Base-by-base conservation (phyloP, 1,140 invertebrate species). In the Aphis gossypii region DNA sequence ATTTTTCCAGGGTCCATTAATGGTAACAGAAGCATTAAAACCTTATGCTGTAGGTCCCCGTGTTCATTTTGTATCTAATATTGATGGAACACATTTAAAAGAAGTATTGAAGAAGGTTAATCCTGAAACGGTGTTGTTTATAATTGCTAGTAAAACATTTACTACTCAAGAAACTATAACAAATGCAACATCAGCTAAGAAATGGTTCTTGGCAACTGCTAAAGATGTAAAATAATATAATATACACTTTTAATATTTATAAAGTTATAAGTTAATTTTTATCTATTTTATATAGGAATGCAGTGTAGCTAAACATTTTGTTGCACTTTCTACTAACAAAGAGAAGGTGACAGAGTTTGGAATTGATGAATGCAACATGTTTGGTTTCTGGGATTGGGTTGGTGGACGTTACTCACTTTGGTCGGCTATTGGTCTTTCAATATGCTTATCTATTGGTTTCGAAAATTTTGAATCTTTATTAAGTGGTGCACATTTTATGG, bases 381-480 rank as follows among this genome's bases (percentile, higher is more conserved):
- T 99, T 96, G 99, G 97, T 88, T 99, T 99, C 95, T 99, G 99
- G 99, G 99, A 99, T 96, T 99, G 99, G 99, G 99, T 99, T 94
- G 99, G 99, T 89, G 99, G 99, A 94, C 97, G 99, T 95, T 99
- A 99, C 95, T 99, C 99, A 0, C 95, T 99, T 3, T 99, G 99
- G 99, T 99, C 99, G 0, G 99, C 99, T 14, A 99, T 99, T 96
- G 99, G 99, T 84, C 96, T 99, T 18, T 99, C 99, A 8, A 99
- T 99, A 95, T 98, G 97, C 48, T 96, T 99, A 20, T 97, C 98
- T 94, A 97, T 99, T 95, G 99, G 99, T 48, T 99, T 97, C 95
- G 98, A 99, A 68, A 99, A 99, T 95, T 99, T 99, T 96, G 97
- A 98, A 95, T 97, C 98, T 94, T 96, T 99, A 30, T 95, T 99